phyloP scores from a whole-genome alignment of 2,888 invertebrate genomes.

The Epsilonema sp. region DNA sequence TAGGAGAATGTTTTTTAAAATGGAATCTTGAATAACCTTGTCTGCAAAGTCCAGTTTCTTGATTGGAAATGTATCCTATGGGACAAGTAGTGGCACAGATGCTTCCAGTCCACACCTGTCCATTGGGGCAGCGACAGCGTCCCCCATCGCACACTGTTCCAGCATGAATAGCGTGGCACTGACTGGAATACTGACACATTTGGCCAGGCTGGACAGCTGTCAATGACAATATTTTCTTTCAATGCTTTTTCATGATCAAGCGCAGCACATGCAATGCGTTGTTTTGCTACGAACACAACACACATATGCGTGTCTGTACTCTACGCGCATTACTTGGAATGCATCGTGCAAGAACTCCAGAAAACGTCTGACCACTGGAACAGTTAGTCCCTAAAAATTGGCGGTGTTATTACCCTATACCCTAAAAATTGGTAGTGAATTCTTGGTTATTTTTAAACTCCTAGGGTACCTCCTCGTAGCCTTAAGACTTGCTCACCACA shows the following conservation, averaged over 20 bases:
- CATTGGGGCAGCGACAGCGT: constrained; percentile 17
- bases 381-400: constrained; percentile 16
- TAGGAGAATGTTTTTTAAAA: too few species aligned
- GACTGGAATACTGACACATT: constrained; percentile 23
- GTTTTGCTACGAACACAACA: too few species aligned
- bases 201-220: constrained; percentile 26
- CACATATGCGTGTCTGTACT: too few species aligned
- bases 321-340: constrained; percentile 14
- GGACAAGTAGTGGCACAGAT: constrained; percentile 12
- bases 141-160: constrained; percentile 23
- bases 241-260: too few species aligned
- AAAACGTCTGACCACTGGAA: constrained; percentile 18
- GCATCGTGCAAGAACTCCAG: constrained; percentile 25
- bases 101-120: constrained; percentile 13
- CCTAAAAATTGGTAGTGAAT: too few species aligned
- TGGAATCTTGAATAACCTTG: too few species aligned
- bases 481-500: constrained; percentile 15
- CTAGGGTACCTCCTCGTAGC: too few species aligned
- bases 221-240: too few species aligned
- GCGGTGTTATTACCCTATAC: too few species aligned
- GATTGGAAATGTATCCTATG: constrained; percentile 15
- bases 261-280: too few species aligned
- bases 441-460: neutral
- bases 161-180: constrained; percentile 22
- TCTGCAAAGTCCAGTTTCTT: constrained; percentile 19